These are phyloP conservation scores for Albula goreensis DNA, from an alignment of 2,113 vertebrate genomes.

Conservation along the genomic window DNA sequence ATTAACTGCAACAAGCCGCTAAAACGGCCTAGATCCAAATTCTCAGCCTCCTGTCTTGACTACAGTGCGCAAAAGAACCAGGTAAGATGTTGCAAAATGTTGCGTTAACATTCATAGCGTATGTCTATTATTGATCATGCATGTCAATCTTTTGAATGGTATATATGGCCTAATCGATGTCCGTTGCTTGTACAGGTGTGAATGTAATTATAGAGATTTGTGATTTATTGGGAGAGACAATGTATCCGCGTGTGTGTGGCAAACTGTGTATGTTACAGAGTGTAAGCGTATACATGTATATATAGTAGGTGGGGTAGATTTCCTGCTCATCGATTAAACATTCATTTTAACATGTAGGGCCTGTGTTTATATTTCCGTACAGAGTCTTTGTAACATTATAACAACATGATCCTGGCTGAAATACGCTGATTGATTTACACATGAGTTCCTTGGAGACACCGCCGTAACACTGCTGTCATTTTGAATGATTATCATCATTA, in stretches of 20 bases:
- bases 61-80: constrained; percentile 8
- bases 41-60: constrained; percentile 21
- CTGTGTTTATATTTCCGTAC: not conserved
- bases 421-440: not conserved
- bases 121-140: not conserved
- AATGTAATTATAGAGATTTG: not conserved
- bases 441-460: not conserved
- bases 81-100: constrained; percentile 27
- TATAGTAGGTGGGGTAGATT: too few relatives aligned
- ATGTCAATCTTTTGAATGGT: too few relatives aligned
- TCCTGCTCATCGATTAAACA: too few relatives aligned
- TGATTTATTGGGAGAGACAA: not conserved
- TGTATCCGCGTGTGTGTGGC: not conserved
- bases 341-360: not conserved
- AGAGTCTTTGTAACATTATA: too few relatives aligned
- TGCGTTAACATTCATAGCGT: not conserved
- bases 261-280: not conserved
- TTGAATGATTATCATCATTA: not conserved
- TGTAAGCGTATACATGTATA: too few relatives aligned
- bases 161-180: too few relatives aligned
- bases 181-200: not conserved
- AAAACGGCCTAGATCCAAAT: constrained; percentile 30
- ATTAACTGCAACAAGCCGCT: constrained; percentile 16
- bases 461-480: not conserved
- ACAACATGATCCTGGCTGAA: too few relatives aligned